phyloP scores from a whole-genome alignment of 1,140 invertebrate species.

The Drosophila sechellia region DNA sequence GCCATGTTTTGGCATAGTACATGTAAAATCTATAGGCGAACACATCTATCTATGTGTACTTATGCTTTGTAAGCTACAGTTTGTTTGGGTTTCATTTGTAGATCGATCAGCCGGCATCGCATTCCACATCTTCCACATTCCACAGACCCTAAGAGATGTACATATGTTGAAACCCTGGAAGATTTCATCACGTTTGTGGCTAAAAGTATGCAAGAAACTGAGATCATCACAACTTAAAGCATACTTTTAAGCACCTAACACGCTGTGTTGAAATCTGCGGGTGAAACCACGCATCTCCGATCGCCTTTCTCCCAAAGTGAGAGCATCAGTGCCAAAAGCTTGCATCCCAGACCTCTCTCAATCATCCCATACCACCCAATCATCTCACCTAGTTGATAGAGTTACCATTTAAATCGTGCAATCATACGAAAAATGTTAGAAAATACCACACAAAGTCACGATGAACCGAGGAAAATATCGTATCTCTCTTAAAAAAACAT shows the following conservation, averaged over 20 bases:
- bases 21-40: slow-evolving; percentile 8
- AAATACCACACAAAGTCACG: slow-evolving; percentile 10
- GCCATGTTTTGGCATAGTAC: slow-evolving; percentile 12
- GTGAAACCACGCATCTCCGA: neutral
- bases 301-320: slow-evolving; percentile 20
- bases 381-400: slow-evolving; percentile 26
- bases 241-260: neutral
- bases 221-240: neutral
- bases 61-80: slow-evolving; percentile 57
- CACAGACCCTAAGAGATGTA: neutral
- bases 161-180: neutral
- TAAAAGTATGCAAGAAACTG: neutral
- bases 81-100: slow-evolving; percentile 64
- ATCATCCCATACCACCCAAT: slow-evolving; percentile 16
- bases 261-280: neutral
- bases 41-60: slow-evolving; percentile 30
- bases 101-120: slow-evolving; percentile 23
- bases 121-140: slow-evolving; percentile 21
- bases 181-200: neutral
- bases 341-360: slow-evolving; percentile 8
- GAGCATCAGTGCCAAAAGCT: slow-evolving; percentile 37
- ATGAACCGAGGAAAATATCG: slow-evolving; percentile 6
- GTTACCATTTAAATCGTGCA: slow-evolving; percentile 7
- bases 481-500: slow-evolving; percentile 18
- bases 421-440: slow-evolving; percentile 15